phyloP scores from a whole-genome alignment of 1,140 invertebrate species.

The Drosophila mojavensis region DNA sequence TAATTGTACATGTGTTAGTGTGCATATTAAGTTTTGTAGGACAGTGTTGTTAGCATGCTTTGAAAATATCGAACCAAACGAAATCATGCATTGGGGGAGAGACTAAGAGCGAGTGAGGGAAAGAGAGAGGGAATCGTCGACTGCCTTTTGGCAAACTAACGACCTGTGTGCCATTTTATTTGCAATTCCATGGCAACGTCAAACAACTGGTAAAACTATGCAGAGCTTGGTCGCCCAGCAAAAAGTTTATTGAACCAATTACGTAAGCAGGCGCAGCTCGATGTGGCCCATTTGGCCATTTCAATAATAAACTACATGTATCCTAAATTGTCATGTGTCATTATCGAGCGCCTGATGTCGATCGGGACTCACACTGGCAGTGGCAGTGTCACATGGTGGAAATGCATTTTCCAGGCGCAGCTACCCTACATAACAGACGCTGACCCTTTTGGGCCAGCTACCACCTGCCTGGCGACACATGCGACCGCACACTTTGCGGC shows the following conservation, averaged over 20 bases:
- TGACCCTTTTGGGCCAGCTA: constrained; percentile 55
- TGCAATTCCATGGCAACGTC: constrained; percentile 68
- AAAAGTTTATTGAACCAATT: constrained; percentile 81
- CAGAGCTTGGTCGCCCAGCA: constrained; percentile 26
- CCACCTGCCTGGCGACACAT: constrained; percentile 61
- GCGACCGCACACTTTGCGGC: constrained; percentile 75
- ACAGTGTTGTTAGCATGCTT: constrained; percentile 38
- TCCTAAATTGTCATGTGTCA: constrained; percentile 27
- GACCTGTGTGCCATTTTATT: constrained; percentile 18
- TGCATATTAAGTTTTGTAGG: constrained; percentile 30
- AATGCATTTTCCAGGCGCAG: constrained; percentile 61
- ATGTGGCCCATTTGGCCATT: neutral
- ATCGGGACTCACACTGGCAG: constrained; percentile 9
- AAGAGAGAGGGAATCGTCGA: neutral
- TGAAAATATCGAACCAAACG: constrained; percentile 42
- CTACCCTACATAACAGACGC: constrained; percentile 65
- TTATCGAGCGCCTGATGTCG: constrained; percentile 44
- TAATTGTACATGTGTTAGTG: constrained; percentile 50
- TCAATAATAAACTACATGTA: constrained; percentile 13
- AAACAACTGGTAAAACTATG: constrained; percentile 62
- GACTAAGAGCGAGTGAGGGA: too few relatives aligned
- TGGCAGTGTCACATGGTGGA: constrained; percentile 26
- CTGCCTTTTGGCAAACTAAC: constrained; percentile 55
- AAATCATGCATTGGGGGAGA: constrained; percentile 24
- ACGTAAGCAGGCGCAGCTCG: constrained; percentile 52